These are phyloP conservation scores for Ovibos moschatus DNA, from an alignment of 2,113 vertebrate genomes.

Conservation along the genomic window DNA sequence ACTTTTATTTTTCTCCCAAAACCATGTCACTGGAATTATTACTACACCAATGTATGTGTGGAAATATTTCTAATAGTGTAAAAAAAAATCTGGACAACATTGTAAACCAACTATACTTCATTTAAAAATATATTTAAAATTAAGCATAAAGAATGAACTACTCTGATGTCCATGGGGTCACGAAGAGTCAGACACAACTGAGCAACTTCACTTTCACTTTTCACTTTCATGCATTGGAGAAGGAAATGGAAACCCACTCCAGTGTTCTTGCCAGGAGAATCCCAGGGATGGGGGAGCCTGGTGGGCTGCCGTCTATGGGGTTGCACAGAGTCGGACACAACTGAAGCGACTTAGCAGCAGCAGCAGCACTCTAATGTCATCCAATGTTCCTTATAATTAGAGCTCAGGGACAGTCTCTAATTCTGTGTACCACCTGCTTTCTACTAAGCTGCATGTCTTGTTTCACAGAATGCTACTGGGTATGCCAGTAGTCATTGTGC, in stretches of 20 bases:
- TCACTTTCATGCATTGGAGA: not conserved
- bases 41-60: not conserved
- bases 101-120: not conserved
- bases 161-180: not conserved
- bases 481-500: not conserved
- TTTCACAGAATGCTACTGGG: not conserved
- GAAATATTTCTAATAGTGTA: not conserved
- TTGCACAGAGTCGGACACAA: fast-evolving
- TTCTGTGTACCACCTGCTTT: not conserved
- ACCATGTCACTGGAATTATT: not conserved
- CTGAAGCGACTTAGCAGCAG: not conserved
- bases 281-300: fast-evolving
- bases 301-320: not conserved
- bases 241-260: not conserved
- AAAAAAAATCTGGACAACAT: not conserved
- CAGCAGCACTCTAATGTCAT: not conserved
- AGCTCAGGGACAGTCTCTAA: not conserved
- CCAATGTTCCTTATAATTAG: not conserved
- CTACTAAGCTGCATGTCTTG: not conserved
- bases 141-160: not conserved
- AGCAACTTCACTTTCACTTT: not conserved
- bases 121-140: not conserved
- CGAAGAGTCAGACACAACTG: not conserved
- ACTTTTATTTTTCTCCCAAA: not conserved
- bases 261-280: not conserved